Evolutionary conservation across 2,888 invertebrate genomes (phyloP).

Genomic region (Brenthis hecate): DNA sequence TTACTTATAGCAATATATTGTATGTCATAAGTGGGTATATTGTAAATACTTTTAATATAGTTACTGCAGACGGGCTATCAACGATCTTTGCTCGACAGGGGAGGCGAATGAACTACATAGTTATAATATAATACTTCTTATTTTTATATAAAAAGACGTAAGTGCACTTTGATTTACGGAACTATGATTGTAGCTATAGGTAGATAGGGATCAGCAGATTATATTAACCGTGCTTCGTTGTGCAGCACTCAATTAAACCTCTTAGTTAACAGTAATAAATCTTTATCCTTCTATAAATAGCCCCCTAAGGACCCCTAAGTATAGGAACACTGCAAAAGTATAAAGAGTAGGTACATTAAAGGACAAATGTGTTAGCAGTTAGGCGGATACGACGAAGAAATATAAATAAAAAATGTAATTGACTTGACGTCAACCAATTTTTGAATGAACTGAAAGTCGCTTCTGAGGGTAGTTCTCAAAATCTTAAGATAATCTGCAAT

Average conservation of each 20-base stretch:
- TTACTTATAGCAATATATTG: conserved; percentile 76
- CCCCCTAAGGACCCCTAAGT: conserved; percentile 34
- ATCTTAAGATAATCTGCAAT: conserved; percentile 38
- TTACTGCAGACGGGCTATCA: conserved; percentile 71
- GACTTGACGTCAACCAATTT: not conserved
- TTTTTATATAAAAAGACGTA: conserved; percentile 70
- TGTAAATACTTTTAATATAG: conserved; percentile 78
- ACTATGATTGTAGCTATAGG: conserved; percentile 63
- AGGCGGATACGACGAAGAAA: conserved; percentile 14
- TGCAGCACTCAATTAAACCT: conserved; percentile 25
- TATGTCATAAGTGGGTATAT: conserved; percentile 75
- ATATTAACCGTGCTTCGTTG: conserved; percentile 33
- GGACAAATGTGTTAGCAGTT: conserved; percentile 5
- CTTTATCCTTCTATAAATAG: conserved; percentile 30
- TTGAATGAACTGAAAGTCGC: conserved; percentile 6
- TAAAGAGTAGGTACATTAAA: conserved; percentile 20
- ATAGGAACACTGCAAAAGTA: conserved; percentile 39
- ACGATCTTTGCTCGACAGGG: conserved; percentile 68
- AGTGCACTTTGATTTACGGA: conserved; percentile 81
- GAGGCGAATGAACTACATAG: conserved; percentile 59
- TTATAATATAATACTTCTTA: conserved; percentile 68
- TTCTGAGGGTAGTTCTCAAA: conserved; percentile 5
- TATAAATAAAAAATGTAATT: not conserved
- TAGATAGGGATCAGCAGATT: conserved; percentile 49
- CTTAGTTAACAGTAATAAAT: conserved; percentile 36